Evolutionary conservation across 2,797 vertebrate genomes (phyloP).

Genomic region (Podarcis siculus): DNA sequence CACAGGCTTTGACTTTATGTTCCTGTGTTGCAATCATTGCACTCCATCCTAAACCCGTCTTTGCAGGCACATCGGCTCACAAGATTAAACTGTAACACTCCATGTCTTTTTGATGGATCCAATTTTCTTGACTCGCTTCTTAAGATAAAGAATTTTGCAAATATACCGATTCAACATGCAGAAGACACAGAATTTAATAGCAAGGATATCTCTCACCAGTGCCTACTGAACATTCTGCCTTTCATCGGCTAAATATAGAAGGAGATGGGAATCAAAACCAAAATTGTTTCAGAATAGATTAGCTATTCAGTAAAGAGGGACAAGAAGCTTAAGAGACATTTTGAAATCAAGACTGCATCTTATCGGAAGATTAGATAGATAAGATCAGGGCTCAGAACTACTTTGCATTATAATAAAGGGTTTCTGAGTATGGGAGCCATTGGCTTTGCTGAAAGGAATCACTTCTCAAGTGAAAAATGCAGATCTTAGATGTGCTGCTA

Average conservation of each 20-base stretch:
- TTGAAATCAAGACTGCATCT: constrained; percentile 20
- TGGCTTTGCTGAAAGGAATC: constrained; percentile 7
- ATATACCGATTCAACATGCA: background rate
- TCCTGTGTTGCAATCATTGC: background rate
- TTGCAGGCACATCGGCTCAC: constrained; percentile 11
- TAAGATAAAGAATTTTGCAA: background rate
- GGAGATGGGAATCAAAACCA: constrained; percentile 13
- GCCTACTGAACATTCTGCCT: background rate
- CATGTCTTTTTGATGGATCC: background rate
- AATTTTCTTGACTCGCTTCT: constrained; percentile 12
- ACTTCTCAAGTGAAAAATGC: background rate
- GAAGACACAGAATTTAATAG: background rate
- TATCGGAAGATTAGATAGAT: constrained; percentile 27
- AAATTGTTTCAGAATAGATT: constrained; percentile 33
- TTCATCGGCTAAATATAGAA: constrained; percentile 17
- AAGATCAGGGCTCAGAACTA: constrained; percentile 12
- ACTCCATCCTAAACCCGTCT: background rate
- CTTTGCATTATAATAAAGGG: constrained; percentile 27
- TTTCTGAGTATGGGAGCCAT: background rate
- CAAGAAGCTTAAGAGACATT: constrained; percentile 28
- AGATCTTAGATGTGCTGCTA: background rate
- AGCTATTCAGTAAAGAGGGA: constrained; percentile 1
- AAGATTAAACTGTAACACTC: background rate
- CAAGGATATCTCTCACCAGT: background rate
- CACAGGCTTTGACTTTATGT: background rate